Evolutionary conservation across 2,888 invertebrate species (phyloP), one percentile per base, ranked within the genome.

Genomic region (Patella caerulea): DNA sequence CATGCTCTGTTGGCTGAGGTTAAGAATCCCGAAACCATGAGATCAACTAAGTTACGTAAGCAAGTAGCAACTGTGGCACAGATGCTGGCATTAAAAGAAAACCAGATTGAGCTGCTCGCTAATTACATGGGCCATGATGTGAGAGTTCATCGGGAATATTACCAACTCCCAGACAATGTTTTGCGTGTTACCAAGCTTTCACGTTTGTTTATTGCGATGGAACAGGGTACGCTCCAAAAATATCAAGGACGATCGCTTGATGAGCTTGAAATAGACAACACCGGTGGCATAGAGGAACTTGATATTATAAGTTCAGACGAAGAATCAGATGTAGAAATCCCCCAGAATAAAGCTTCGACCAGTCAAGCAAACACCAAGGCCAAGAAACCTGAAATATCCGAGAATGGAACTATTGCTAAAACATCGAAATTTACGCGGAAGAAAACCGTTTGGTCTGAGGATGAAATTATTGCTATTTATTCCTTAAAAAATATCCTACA

Each of bases 21-120:
- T 17, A 17, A 15, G n/a, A 56, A 65, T 15, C 65, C 65, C n/a
- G 65, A 65, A 65, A 65, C n/a, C 65, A 65, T 65, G n/a, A n/a
- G 65, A 19, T 65, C 19, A 15, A 65, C 65, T 19, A 65, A 65
- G 65, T 19, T 65, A 19, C 65, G 65, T 9, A 65, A 65, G 19
- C 65, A 65, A 65, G 65, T 65, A 19, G 65, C 65, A 11, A 65
- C 65, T 19, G 65, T 65, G 65, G n/a, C 65, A n/a, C 65, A 65
- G n/a, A 65, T 65, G 65, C 65, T 65, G 9, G n/a, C 65, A 65
- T 65, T 65, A 15, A 65, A 65, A n/a, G 65, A 65, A 65, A 65
- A 65, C 17, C n/a, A 65, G 19, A n/a, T 65, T 9, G 65, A 65
- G 19, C 65, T 65, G 19, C 17, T 65, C n/a, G 65, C 65, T 15